A percentile compares a stretch with the other conserved stretches of the same genome.
Evolutionary conservation across 2,888 invertebrate species (phyloP).

Genomic region (Diadegma fenestrale): DNA sequence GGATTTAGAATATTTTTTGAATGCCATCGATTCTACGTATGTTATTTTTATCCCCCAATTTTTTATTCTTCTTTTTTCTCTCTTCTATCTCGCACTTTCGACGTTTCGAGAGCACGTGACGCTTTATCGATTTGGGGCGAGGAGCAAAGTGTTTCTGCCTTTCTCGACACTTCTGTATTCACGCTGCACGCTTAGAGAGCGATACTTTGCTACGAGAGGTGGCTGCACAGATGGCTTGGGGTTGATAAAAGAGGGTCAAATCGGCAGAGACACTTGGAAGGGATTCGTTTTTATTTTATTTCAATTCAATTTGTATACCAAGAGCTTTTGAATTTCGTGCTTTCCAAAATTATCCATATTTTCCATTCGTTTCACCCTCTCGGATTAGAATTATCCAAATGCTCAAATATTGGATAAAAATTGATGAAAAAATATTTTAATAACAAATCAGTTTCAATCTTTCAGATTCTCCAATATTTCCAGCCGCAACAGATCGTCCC

Average conservation of each 20-base stretch:
- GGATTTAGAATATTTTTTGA: conserved; percentile 43
- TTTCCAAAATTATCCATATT: neutral
- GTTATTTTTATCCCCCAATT: conserved; percentile 11
- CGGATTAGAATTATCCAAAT: neutral
- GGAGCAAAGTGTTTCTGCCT: conserved; percentile 2
- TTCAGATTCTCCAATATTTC: neutral
- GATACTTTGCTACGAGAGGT: neutral
- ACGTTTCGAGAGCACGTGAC: conserved; percentile 21
- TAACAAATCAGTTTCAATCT: neutral
- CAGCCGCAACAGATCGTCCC: conserved; percentile 14
- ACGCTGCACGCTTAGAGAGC: conserved; percentile 3
- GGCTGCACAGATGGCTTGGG: neutral
- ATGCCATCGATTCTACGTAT: conserved; percentile 47
- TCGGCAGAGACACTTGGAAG: neutral
- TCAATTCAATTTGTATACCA: neutral
- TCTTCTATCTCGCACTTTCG: conserved; percentile 4
- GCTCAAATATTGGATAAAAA: neutral
- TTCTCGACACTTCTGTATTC: conserved; percentile 17
- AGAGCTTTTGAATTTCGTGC: conserved; percentile 1
- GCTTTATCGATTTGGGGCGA: conserved; percentile 15
- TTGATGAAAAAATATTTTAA: neutral
- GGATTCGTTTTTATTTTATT: conserved; percentile 14
- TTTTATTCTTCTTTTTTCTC: neutral
- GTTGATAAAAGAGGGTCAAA: conserved; percentile 17
- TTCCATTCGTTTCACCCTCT: neutral